A percentile compares a stretch with the other conserved stretches of the same genome.
phyloP scores from a whole-genome alignment of 2,113 vertebrate genomes.

The Platanista minor region DNA sequence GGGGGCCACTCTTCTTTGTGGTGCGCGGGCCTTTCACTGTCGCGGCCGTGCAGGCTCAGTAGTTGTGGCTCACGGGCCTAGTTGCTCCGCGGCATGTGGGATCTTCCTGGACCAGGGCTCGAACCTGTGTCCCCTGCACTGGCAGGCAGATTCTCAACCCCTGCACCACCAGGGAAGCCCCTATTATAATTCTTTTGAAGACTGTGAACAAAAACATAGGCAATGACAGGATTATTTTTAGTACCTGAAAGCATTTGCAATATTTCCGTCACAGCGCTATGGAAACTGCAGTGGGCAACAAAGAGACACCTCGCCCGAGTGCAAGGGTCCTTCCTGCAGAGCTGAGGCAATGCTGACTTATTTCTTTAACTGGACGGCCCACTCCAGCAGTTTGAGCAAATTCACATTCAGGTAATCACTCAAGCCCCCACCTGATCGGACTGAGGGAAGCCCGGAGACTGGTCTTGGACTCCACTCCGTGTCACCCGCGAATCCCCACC shows the following conservation, averaged over 20 bases:
- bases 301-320: background rate
- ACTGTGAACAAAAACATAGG: slow-evolving; percentile 49
- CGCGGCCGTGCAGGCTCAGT: no score
- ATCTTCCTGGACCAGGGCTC: no score
- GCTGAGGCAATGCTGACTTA: background rate
- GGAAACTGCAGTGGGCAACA: slow-evolving; percentile 7
- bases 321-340: background rate
- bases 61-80: no score
- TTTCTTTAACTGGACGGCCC: background rate
- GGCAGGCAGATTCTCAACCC: no score
- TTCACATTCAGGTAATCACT: background rate
- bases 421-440: background rate
- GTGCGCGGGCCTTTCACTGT: no score
- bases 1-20: no score
- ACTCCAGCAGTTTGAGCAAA: background rate
- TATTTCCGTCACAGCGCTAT: slow-evolving; percentile 47
- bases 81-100: no score
- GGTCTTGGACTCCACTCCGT: background rate
- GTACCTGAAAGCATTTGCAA: slow-evolving; percentile 24
- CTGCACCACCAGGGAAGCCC: no score
- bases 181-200: slow-evolving; percentile 59
- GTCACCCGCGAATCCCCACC: background rate
- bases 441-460: background rate
- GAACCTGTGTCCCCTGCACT: no score
- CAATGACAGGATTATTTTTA: slow-evolving; percentile 64